Evolutionary conservation across 2,888 invertebrate species (phyloP).

Genomic region (Ernsta delagoae): DNA sequence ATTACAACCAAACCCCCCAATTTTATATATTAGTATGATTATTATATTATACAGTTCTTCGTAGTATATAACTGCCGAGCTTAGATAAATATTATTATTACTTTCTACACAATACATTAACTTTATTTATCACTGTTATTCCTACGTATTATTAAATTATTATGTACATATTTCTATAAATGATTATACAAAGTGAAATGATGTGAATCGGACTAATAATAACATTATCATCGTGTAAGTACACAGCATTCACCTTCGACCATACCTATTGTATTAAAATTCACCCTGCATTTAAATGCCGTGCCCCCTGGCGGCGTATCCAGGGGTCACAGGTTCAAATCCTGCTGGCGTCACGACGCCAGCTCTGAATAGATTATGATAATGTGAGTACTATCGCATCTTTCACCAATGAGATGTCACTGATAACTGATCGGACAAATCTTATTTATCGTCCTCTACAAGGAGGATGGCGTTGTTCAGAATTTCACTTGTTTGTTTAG

Average conservation of each 20-base stretch:
- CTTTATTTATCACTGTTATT: too few relatives aligned
- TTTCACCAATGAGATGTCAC: slow-evolving; percentile 4
- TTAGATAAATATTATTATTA: too few relatives aligned
- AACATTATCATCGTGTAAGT: slow-evolving; percentile 18
- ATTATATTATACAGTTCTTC: too few relatives aligned
- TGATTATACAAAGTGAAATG: not conserved
- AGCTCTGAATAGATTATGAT: slow-evolving; percentile 33
- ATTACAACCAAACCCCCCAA: too few relatives aligned
- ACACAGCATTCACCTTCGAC: slow-evolving; percentile 29
- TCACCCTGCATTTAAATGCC: slow-evolving; percentile 35
- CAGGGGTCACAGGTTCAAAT: slow-evolving; percentile 29
- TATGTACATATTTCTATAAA: too few relatives aligned
- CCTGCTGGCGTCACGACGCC: slow-evolving; percentile 31
- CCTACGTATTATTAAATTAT: too few relatives aligned
- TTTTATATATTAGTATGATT: too few relatives aligned
- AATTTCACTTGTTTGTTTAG: too few relatives aligned
- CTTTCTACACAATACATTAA: too few relatives aligned
- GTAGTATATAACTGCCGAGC: too few relatives aligned
- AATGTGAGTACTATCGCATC: slow-evolving; percentile 17
- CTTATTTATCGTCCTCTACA: not conserved
- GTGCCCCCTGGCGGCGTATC: slow-evolving; percentile 7
- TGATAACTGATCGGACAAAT: slow-evolving; percentile 3
- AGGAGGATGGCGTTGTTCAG: not conserved
- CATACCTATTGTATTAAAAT: slow-evolving; percentile 29
- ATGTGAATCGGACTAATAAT: not conserved